These are phyloP conservation scores for Furcifer pardalis DNA, from an alignment of 2,797 vertebrate genomes.

Conservation along the genomic window DNA sequence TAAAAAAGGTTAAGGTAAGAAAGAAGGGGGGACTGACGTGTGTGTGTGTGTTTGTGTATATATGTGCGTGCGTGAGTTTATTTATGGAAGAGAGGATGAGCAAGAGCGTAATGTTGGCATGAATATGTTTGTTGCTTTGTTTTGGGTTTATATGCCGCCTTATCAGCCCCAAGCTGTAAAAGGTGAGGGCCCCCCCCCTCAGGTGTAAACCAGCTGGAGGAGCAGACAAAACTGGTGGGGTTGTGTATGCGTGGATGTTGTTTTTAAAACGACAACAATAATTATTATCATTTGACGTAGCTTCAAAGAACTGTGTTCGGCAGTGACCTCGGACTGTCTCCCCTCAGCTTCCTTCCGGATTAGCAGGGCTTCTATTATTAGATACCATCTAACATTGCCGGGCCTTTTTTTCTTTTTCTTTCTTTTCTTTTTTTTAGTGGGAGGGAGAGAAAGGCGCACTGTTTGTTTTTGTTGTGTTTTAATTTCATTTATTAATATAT, in stretches of 20 bases:
- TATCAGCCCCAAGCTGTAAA: neutral
- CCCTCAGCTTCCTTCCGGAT: constrained; percentile 36
- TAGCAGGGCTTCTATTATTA: constrained; percentile 29
- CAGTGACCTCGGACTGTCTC: constrained; percentile 38
- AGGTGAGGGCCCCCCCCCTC: neutral
- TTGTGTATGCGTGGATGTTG: neutral
- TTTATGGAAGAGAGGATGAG: neutral
- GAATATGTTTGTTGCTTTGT: constrained; percentile 5
- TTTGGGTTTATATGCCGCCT: neutral
- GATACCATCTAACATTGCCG: constrained; percentile 6
- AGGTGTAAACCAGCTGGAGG: too few species aligned
- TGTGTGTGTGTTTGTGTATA: neutral
- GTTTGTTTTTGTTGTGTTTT: too few species aligned
- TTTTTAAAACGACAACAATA: neutral
- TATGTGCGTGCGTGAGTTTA: neutral
- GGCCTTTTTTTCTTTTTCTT: too few species aligned
- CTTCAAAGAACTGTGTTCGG: neutral
- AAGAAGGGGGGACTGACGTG: neutral
- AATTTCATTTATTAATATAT: neutral
- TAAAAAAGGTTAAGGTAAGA: neutral
- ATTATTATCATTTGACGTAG: constrained; percentile 21
- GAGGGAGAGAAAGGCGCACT: too few species aligned
- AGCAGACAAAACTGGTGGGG: neutral
- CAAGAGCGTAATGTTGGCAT: neutral
- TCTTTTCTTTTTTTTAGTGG: too few species aligned